Conservation (phyloP, 2,113 vertebrate species). For the Aramus guarauna region DNA sequence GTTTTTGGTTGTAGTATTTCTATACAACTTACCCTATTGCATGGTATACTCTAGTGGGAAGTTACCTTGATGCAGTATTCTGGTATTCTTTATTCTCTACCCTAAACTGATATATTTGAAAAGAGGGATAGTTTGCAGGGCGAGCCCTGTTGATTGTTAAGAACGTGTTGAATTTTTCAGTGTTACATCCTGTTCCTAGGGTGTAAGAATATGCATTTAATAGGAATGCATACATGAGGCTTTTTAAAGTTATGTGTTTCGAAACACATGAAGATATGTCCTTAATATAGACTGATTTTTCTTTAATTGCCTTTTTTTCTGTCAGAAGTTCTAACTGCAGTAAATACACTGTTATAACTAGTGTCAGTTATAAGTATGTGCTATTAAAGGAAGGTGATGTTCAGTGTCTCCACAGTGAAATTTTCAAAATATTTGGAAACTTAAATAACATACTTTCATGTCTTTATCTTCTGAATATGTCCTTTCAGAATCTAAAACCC, state of each 20-base stretch:
- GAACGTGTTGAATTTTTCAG: slow-evolving; percentile 13
- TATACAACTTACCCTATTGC: neutral
- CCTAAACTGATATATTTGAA: neutral
- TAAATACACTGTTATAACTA: neutral
- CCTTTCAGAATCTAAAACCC: slow-evolving; percentile 41
- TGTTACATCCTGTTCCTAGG: neutral
- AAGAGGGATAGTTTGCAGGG: neutral
- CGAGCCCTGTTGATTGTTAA: neutral
- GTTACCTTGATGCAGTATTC: neutral
- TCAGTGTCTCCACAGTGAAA: slow-evolving; percentile 41
- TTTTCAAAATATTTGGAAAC: slow-evolving; percentile 57
- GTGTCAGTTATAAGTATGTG: slow-evolving; percentile 27
- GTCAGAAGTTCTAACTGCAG: neutral
- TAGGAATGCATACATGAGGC: neutral
- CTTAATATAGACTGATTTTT: neutral
- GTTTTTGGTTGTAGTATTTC: neutral
- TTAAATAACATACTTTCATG: slow-evolving; percentile 27
- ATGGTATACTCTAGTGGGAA: neutral
- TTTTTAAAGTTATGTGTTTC: neutral
- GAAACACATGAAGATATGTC: neutral
- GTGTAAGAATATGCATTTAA: neutral
- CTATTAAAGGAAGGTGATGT: slow-evolving; percentile 16
- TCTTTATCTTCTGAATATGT: slow-evolving; percentile 57
- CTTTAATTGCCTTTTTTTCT: neutral
- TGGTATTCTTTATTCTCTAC: neutral